phyloP scores from a whole-genome alignment of 2,113 vertebrate species.

The Euleptes europaea region DNA sequence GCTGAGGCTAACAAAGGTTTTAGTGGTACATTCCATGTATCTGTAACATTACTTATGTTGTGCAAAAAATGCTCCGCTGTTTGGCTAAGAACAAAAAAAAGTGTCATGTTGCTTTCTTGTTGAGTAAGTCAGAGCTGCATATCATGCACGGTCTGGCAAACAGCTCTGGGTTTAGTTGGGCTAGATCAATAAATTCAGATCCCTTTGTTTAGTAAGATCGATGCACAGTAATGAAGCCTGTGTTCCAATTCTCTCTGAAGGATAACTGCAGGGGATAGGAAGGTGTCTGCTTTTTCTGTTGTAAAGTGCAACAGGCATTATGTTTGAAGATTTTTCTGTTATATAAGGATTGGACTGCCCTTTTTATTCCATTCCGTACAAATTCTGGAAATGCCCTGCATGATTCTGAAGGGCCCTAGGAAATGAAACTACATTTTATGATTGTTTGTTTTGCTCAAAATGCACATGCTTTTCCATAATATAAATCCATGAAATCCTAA shows the following conservation, averaged over 20 bases:
- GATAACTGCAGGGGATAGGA: slow-evolving; percentile 58
- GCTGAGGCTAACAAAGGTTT: neutral
- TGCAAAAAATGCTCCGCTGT: neutral
- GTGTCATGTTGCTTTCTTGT: slow-evolving; percentile 43
- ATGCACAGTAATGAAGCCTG: slow-evolving; percentile 84
- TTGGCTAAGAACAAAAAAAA: slow-evolving; percentile 28
- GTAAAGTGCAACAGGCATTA: slow-evolving; percentile 71
- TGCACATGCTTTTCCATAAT: neutral
- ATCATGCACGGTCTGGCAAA: slow-evolving; percentile 36
- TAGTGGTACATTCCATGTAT: slow-evolving; percentile 37
- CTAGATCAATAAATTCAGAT: slow-evolving; percentile 79
- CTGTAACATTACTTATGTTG: neutral
- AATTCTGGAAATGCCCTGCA: neutral
- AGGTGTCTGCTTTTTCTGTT: slow-evolving; percentile 70
- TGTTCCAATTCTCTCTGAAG: slow-evolving; percentile 74
- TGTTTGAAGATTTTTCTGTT: slow-evolving; percentile 20
- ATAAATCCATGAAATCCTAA: neutral
- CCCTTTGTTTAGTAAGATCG: slow-evolving; percentile 83
- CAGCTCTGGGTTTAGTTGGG: slow-evolving; percentile 55
- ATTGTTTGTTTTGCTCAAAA: neutral
- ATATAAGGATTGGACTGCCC: neutral
- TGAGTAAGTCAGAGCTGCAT: slow-evolving; percentile 33
- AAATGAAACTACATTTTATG: neutral
- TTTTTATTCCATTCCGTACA: slow-evolving; percentile 15
- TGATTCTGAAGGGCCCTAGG: neutral